phyloP scores from a whole-genome alignment of 1,140 invertebrate species.

The Rhyzopertha dominica region DNA sequence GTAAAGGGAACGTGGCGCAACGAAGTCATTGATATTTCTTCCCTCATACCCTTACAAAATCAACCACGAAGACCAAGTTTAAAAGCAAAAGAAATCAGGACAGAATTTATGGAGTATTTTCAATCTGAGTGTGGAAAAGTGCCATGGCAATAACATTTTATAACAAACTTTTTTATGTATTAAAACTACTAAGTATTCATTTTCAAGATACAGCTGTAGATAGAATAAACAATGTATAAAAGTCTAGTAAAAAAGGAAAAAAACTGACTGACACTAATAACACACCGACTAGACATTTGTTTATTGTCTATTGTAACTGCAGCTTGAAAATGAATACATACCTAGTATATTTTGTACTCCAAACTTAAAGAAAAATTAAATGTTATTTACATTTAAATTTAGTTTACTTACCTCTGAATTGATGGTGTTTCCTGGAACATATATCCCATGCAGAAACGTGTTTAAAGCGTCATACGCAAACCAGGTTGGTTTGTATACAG shows the following conservation, averaged over 20 bases:
- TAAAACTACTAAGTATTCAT: no score
- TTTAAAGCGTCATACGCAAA: constrained; percentile 37
- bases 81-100: constrained; percentile 21
- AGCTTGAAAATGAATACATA: no score
- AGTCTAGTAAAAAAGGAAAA: no score
- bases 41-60: neutral
- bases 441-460: constrained; percentile 25
- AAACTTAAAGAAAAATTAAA: no score
- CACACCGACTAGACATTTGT: no score
- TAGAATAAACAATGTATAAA: no score
- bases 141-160: constrained; percentile 17
- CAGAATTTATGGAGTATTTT: constrained; percentile 22
- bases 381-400: constrained; percentile 13
- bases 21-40: neutral
- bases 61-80: constrained; percentile 1
- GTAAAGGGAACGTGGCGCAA: constrained; percentile 2
- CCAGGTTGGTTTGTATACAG: constrained; percentile 36
- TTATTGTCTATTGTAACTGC: no score
- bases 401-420: constrained; percentile 10
- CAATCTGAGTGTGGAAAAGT: constrained; percentile 9
- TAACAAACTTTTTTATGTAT: no score
- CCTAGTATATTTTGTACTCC: no score
- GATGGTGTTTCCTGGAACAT: constrained; percentile 13
- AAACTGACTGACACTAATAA: no score
- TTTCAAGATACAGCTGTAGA: no score